phyloP scores from a whole-genome alignment of 2,113 vertebrate species.

The Atlantisia rogersi region DNA sequence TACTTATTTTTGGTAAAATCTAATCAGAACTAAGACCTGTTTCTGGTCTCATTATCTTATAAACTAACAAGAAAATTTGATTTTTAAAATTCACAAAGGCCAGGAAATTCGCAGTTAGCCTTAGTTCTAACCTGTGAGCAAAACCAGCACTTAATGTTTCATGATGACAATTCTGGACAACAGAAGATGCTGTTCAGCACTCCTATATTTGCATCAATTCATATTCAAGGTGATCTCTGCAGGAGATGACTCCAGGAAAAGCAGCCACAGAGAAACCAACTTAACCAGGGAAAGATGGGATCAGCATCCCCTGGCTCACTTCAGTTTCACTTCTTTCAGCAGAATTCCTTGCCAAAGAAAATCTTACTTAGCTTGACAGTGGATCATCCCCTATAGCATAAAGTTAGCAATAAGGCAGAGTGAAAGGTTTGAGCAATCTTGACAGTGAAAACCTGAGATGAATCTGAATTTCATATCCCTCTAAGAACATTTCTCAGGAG shows the following conservation, averaged over 20 bases:
- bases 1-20: not conserved
- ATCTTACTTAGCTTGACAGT: not conserved
- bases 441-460: not conserved
- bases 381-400: too few species aligned
- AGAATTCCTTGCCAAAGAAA: not conserved
- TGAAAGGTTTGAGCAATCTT: not conserved
- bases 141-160: not conserved
- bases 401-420: not conserved
- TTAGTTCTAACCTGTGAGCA: not conserved
- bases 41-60: not conserved
- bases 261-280: not conserved
- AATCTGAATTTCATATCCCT: not conserved
- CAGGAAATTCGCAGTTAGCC: not conserved
- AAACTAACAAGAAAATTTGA: conserved; percentile 2
- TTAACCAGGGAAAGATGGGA: not conserved
- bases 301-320: not conserved
- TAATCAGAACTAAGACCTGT: not conserved
- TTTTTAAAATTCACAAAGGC: not conserved
- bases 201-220: not conserved
- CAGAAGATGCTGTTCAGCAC: not conserved
- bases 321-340: not conserved
- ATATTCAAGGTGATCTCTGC: not conserved
- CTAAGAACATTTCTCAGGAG: not conserved
- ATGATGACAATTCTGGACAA: not conserved
- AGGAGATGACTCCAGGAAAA: not conserved